These are phyloP conservation scores for Hedychridium roseum DNA, from an alignment of 2,888 invertebrate genomes.

Conservation along the genomic window DNA sequence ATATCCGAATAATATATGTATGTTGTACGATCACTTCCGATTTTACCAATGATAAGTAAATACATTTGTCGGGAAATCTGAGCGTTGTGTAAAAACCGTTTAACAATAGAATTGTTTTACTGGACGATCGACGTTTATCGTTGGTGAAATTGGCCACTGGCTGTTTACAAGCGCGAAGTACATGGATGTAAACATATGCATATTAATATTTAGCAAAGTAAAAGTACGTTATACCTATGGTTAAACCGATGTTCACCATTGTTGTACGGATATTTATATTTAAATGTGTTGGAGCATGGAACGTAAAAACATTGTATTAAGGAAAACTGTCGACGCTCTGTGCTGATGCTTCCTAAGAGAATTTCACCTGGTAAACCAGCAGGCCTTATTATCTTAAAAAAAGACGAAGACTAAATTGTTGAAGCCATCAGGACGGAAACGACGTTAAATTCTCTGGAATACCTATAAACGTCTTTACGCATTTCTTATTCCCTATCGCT, in stretches of 20 bases:
- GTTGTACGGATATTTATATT: conserved; percentile 43
- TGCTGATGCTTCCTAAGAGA: no score
- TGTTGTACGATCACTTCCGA: no score
- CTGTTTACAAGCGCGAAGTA: conserved; percentile 1
- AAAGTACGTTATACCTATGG: conserved; percentile 20
- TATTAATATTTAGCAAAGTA: conserved; percentile 8
- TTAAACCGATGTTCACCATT: conserved; percentile 33
- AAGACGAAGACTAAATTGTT: no score
- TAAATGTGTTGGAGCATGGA: conserved; percentile 38
- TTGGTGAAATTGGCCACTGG: no score
- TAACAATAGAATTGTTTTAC: not conserved
- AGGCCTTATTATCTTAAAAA: no score
- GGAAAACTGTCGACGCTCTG: not conserved
- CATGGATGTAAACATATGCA: conserved; percentile 15
- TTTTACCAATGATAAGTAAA: not conserved
- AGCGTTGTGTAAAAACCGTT: not conserved
- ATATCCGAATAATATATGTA: no score
- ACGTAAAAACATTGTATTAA: no score
- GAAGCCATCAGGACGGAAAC: conserved; percentile 1
- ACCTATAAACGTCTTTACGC: conserved; percentile 28
- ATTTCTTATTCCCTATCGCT: conserved; percentile 37
- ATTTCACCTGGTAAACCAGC: no score
- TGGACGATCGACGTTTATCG: no score
- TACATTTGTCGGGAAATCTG: not conserved
- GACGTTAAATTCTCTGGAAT: not conserved